phyloP scores from a whole-genome alignment of 2,888 invertebrate genomes.

The Euclidia mi region DNA sequence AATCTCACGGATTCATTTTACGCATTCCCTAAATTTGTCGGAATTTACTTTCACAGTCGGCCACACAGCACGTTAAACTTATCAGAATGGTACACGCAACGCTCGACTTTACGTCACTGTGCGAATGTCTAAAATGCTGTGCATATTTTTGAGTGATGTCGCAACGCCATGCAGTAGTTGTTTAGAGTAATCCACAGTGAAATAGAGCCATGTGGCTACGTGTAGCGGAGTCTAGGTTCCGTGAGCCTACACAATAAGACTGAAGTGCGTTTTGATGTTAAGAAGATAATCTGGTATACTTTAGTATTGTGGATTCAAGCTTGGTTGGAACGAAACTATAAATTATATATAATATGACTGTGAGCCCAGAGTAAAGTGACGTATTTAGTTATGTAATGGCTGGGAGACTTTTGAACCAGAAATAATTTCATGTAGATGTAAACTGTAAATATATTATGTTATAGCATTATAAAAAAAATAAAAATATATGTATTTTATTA shows the following conservation, averaged over 20 bases:
- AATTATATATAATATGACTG: neutral
- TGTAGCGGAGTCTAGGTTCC: conserved; percentile 54
- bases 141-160: conserved; percentile 28
- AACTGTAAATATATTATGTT: too few species aligned
- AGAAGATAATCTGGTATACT: neutral
- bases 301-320: too few species aligned
- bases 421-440: too few species aligned
- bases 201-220: conserved; percentile 56
- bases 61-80: conserved; percentile 38
- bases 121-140: conserved; percentile 22
- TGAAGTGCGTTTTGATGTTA: neutral
- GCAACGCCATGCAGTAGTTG: conserved; percentile 50
- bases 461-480: too few species aligned
- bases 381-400: too few species aligned
- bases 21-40: conserved; percentile 53
- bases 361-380: too few species aligned
- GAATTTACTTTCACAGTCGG: conserved; percentile 52
- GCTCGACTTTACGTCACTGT: conserved; percentile 7
- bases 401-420: too few species aligned
- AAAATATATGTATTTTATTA: too few species aligned
- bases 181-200: conserved; percentile 62
- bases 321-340: too few species aligned
- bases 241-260: conserved; percentile 32
- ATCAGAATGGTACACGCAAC: conserved; percentile 18
- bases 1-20: conserved; percentile 50